Evolutionary conservation across 2,888 invertebrate genomes (phyloP), one percentile per base, ranked within the genome.

Genomic region (Hylaea fasciaria): DNA sequence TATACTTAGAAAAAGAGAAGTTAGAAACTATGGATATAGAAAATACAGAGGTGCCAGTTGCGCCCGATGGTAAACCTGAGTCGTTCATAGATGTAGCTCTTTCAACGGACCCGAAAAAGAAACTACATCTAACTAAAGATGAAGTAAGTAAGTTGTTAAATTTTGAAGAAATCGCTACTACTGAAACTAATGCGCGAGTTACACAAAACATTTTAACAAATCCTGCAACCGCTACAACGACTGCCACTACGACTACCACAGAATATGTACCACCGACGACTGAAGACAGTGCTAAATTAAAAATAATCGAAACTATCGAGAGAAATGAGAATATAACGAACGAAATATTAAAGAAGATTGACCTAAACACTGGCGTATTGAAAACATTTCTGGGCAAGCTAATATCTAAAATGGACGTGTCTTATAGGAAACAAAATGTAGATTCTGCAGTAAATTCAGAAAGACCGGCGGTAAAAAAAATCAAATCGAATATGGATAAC

Each of bases 301-400:
- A 76, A 59, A 68, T 85, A 2, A 58, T 83, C 1, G 69, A 66
- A 0, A 76, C 77, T 0, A 81, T 87, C 10, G 76, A 83, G 54
- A 72, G 73, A 52, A 86, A 86, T n/a, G 84, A 85, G 2, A 81
- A 82, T 16, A 49, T 86, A 9, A 88, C 89, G 0, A 78, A 78
- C 14, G 79, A 82, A 64, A 85, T 91, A 13, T 61, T 91, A 14
- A 77, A 74, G n/a, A 87, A 86, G 65, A 84, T 91, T 0, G 85
- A 89, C 37, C 77, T 64, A 56, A 91, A 91, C 45, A 89, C 90
- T 0, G 77, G 82, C 17, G 70, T 87, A 12, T 55, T 91, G 10
- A 77, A 86, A 64, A 62, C 47, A 0, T 87, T 90, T 47, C 64
- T 91, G 9, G 56, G 70, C n/a, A 86, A 84, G 71, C 52, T 91